A percentile compares a stretch with the other conserved stretches of the same genome.
These are phyloP conservation scores for Ethmia dodecea DNA, from an alignment of 2,888 invertebrate genomes.

Conservation along the genomic window DNA sequence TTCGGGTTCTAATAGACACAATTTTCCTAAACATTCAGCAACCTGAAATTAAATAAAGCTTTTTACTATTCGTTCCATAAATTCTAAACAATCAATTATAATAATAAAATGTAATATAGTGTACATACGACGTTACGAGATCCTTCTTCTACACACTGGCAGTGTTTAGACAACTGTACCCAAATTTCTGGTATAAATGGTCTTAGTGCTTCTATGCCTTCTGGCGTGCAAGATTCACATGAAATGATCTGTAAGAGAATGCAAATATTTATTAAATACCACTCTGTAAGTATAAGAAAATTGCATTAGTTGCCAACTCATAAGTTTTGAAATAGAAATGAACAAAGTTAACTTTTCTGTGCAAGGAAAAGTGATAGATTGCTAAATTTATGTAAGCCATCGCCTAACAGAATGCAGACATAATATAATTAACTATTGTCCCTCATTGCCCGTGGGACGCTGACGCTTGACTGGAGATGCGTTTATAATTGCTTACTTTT, in stretches of 20 bases:
- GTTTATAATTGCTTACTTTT: no score
- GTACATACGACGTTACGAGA: conserved; percentile 93
- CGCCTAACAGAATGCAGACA: no score
- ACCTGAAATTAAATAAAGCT: conserved; percentile 58
- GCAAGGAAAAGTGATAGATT: no score
- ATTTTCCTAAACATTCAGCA: conserved; percentile 97
- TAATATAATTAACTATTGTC: no score
- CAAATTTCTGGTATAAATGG: conserved; percentile 93
- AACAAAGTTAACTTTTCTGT: no score
- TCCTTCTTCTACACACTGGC: conserved; percentile 98
- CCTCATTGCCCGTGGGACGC: no score
- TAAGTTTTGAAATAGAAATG: no score
- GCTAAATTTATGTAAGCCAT: no score
- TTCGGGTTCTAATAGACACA: conserved; percentile 95
- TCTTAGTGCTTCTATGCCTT: conserved; percentile 85
- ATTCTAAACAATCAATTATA: background rate
- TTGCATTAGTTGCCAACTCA: no score
- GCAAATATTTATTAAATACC: no score
- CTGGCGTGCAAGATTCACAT: conserved; percentile 85
- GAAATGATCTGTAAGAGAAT: conserved; percentile 83
- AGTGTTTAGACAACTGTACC: conserved; percentile 94
- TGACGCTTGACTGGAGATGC: no score
- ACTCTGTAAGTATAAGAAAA: no score
- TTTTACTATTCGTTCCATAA: background rate
- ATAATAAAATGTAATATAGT: background rate